Evolutionary conservation across 2,113 vertebrate species (phyloP).

Genomic region (human): GRCh38 chr1:10908501-10909000

Average conservation of each 20-base stretch:
- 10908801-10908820: not conserved
- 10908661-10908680: not conserved
- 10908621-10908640: no score
- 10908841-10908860: not conserved
- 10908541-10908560: not conserved
- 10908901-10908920: not conserved
- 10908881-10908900: not conserved
- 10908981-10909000: not conserved
- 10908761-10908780: not conserved
- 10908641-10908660: not conserved
- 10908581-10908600: not conserved
- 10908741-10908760: not conserved
- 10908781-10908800: not conserved
- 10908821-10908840: not conserved
- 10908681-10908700: not conserved
- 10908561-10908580: rapidly evolving
- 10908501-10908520: not conserved
- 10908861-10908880: no score
- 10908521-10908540: no score
- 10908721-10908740: not conserved
- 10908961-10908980: not conserved
- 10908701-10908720: not conserved
- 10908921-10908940: not conserved
- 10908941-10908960: not conserved
- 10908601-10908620: rapidly evolving